Percentiles rank a stretch among this genome's conserved stretches.
Evolutionary conservation across 2,797 vertebrate species (phyloP).

Genomic region (Apodemus agrarius): DNA sequence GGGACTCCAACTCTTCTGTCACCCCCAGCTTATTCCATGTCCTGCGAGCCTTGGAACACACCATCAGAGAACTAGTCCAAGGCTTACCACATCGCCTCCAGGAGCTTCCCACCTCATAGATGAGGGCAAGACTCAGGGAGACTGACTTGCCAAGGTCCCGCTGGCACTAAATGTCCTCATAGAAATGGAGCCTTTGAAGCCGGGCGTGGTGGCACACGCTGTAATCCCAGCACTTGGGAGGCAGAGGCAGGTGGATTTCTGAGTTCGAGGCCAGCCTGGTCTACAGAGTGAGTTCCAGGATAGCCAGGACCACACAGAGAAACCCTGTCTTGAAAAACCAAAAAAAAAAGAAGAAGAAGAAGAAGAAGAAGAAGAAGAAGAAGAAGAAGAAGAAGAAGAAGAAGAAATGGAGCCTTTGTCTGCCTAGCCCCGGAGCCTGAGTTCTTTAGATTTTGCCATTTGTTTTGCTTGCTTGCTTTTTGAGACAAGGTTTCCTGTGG

Average conservation of each 20-base stretch:
- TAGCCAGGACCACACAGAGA: too few species aligned
- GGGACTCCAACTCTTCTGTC: accelerated
- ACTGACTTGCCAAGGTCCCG: not conserved
- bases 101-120: not conserved
- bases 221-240: too few species aligned
- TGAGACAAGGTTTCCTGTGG: not conserved
- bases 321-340: too few species aligned
- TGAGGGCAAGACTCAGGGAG: not conserved
- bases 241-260: too few species aligned
- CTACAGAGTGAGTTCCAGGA: too few species aligned
- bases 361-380: too few species aligned
- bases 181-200: not conserved
- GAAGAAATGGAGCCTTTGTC: not conserved
- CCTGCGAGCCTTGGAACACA: not conserved
- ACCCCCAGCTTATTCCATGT: not conserved
- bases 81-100: not conserved
- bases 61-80: not conserved
- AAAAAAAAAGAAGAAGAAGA: too few species aligned
- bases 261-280: too few species aligned
- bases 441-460: not conserved
- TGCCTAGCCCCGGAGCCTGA: not conserved
- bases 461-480: not conserved
- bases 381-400: too few species aligned
- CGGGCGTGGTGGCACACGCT: too few species aligned
- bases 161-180: not conserved